Base-by-base conservation (phyloP, 2,113 vertebrate genomes). In the Chaenogobius annularis region DNA sequence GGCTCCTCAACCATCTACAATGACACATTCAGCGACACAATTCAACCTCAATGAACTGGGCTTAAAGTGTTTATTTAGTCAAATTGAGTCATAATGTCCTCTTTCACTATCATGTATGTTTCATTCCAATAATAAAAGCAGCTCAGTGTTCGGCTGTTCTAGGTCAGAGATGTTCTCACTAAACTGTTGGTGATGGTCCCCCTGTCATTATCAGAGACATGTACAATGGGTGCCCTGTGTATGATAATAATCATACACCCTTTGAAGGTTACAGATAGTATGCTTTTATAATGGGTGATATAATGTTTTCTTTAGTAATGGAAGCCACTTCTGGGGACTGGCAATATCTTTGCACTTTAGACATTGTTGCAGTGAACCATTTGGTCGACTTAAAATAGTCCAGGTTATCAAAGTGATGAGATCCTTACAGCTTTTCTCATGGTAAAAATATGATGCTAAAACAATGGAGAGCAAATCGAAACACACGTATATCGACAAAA, bases 401-500 rank as follows among this genome's bases (percentile, higher is more conserved):
- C 0, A 48, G 3, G 14, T 14, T 48, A 14, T 48, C 47, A 48
- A 48, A 48, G 14, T 48, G 47, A 17, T 48, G 47, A 48, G 3
- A 17, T 19, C 15, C 14, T 48, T 48, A 17, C 5, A 15, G 15
- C 47, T 14, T 48, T 48, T 17, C 47, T 17, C 47, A 50, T 55
- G 52, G 5, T 55, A 55, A 55, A 55, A 55, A 5, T 26, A 26
- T 26, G 17, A 19, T 17, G 17, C 17, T 17, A 17, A 48, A 50
- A 17, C 15, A 50, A 7, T 50, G 47, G 1, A 10, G 50, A 20
- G 19, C 19, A n/a, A 69, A 69, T 64, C 15, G 10, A 68, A 35
- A 70, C 5, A 74, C 55, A 68, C 19, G 19, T n/a, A 7, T 65
- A n/a, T 79, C 67, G 72, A 73, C 65, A 81, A 84, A 78, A 70